Evolutionary conservation across 2,113 vertebrate genomes (phyloP).

Genomic region (Platichthys stellatus): DNA sequence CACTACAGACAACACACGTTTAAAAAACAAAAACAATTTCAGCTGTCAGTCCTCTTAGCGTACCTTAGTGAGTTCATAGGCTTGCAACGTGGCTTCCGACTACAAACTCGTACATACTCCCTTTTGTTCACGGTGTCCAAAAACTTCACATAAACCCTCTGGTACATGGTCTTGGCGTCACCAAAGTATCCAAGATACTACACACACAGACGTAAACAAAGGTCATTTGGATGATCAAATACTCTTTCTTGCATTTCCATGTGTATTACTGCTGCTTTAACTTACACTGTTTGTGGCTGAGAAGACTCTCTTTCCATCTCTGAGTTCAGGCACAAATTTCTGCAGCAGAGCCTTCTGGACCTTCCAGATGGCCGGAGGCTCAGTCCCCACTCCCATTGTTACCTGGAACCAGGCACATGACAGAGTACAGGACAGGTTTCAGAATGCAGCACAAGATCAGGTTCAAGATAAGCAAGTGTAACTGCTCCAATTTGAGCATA

Average conservation of each 20-base stretch:
- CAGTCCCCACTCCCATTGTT: constrained; percentile 89
- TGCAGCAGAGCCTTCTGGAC: constrained; percentile 98
- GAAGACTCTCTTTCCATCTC: constrained; percentile 94
- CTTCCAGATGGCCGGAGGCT: constrained; percentile 99
- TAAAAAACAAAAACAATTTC: not conserved
- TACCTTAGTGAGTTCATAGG: constrained; percentile 93
- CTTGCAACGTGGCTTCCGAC: constrained; percentile 92
- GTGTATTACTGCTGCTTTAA: constrained; percentile 57
- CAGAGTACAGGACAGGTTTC: not conserved
- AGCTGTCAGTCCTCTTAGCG: not conserved
- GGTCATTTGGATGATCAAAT: not conserved
- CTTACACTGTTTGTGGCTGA: constrained; percentile 97
- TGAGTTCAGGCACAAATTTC: constrained; percentile 97
- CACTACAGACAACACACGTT: not conserved
- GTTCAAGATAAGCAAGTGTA: not conserved
- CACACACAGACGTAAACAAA: constrained; percentile 4
- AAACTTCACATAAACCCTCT: constrained; percentile 96
- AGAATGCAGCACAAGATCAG: constrained; percentile 2
- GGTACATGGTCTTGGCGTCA: constrained; percentile 96
- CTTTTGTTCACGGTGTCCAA: constrained; percentile 98
- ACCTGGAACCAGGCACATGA: constrained; percentile 76
- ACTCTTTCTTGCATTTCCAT: not conserved
- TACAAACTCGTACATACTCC: constrained; percentile 96
- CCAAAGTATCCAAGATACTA: constrained; percentile 99
- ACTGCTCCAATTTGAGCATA: not conserved